These are phyloP conservation scores for Salvator merianae DNA, from an alignment of 2,113 vertebrate species.

Conservation along the genomic window DNA sequence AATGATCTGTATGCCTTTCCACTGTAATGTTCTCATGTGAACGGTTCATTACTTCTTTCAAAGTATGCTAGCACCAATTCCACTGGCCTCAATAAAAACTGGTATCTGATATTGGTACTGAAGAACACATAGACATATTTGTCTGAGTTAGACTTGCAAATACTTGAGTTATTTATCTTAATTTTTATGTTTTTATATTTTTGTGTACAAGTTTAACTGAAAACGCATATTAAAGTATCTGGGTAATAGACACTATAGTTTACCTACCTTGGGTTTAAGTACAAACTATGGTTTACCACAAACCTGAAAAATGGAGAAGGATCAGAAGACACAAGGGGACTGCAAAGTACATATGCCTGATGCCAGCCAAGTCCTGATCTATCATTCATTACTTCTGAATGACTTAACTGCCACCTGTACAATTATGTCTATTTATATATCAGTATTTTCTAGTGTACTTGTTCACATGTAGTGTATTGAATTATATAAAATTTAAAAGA, in stretches of 20 bases:
- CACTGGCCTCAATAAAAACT: no score
- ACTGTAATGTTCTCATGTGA: no score
- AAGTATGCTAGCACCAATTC: no score
- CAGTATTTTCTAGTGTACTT: background rate
- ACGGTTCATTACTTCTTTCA: no score
- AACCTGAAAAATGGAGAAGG: background rate
- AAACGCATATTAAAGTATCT: no score
- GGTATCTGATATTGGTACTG: no score
- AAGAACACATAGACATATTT: no score
- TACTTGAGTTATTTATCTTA: no score
- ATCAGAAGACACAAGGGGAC: background rate
- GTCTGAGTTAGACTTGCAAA: no score
- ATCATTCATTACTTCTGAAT: background rate
- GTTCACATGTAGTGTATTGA: background rate
- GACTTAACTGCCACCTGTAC: background rate
- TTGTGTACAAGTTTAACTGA: no score
- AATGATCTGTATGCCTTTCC: background rate
- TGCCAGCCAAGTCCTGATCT: background rate
- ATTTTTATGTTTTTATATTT: no score
- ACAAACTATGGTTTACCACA: background rate
- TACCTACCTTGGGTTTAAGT: background rate
- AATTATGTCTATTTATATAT: background rate
- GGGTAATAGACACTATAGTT: background rate
- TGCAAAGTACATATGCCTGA: background rate
- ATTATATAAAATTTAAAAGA: background rate